A percentile compares a stretch with the other conserved stretches of the same genome.
These are phyloP conservation scores for Calliphora vomitoria DNA, from an alignment of 2,888 invertebrate genomes.

Conservation along the genomic window DNA sequence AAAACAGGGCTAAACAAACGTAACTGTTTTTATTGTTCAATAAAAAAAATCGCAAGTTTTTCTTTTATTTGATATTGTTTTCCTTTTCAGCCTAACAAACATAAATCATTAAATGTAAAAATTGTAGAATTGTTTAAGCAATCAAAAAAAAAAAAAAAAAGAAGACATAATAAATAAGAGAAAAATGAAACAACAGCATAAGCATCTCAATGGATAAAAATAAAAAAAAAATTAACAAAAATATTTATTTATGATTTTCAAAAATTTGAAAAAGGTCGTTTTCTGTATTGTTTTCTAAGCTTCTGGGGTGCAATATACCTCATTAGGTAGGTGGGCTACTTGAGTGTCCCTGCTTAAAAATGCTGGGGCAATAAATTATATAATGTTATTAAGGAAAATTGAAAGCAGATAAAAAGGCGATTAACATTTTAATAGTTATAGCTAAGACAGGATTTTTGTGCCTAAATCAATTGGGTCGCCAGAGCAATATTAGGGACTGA, in stretches of 20 bases:
- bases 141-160: too few relatives aligned
- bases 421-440: too few relatives aligned
- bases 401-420: too few relatives aligned
- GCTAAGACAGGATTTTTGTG: too few relatives aligned
- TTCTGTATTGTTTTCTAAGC: background rate
- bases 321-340: too few relatives aligned
- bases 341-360: too few relatives aligned
- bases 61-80: background rate
- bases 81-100: background rate
- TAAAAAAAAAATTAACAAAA: background rate
- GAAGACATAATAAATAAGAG: background rate
- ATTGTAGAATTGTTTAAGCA: background rate
- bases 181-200: background rate
- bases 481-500: too few relatives aligned
- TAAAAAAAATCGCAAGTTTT: slow-evolving; percentile 10
- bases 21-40: slow-evolving; percentile 36
- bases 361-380: too few relatives aligned
- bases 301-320: too few relatives aligned
- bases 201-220: background rate
- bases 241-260: slow-evolving; percentile 39
- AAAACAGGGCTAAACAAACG: background rate
- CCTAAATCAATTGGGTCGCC: too few relatives aligned
- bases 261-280: background rate
- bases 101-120: slow-evolving; percentile 31
- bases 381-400: too few relatives aligned